Conservation (phyloP, 2,113 vertebrate species). For the Psittacus erithacus region DNA sequence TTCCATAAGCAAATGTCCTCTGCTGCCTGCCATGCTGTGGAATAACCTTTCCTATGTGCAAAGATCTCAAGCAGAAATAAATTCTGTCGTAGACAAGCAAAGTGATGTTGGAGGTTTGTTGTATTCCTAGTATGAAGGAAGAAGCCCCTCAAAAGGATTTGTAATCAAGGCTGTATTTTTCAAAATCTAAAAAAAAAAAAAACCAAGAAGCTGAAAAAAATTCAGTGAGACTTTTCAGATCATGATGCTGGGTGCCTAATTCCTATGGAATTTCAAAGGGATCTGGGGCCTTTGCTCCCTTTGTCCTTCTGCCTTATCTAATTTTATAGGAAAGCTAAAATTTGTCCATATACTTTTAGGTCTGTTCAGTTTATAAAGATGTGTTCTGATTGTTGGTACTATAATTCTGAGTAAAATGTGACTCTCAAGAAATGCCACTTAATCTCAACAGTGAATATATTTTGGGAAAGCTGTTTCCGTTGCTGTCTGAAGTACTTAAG, state of each 20-base stretch:
- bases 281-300: background rate
- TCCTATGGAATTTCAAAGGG: background rate
- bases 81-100: background rate
- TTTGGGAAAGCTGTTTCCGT: background rate
- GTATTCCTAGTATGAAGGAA: background rate
- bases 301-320: background rate
- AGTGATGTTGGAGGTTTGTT: background rate
- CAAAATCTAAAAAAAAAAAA: background rate
- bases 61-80: background rate
- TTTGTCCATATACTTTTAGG: background rate
- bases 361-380: background rate
- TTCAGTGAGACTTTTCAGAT: background rate
- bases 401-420: background rate
- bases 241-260: background rate
- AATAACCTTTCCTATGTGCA: background rate
- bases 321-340: background rate
- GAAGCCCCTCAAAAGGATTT: background rate
- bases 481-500: background rate
- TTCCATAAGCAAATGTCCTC: background rate
- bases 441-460: background rate
- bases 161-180: background rate
- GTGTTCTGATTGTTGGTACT: background rate
- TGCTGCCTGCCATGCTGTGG: background rate
- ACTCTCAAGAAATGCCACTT: background rate
- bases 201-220: background rate